Percentiles rank a stretch among this genome's conserved stretches.
Conservation (phyloP, 2,797 vertebrate genomes). For the Tokudaia muenninki region DNA sequence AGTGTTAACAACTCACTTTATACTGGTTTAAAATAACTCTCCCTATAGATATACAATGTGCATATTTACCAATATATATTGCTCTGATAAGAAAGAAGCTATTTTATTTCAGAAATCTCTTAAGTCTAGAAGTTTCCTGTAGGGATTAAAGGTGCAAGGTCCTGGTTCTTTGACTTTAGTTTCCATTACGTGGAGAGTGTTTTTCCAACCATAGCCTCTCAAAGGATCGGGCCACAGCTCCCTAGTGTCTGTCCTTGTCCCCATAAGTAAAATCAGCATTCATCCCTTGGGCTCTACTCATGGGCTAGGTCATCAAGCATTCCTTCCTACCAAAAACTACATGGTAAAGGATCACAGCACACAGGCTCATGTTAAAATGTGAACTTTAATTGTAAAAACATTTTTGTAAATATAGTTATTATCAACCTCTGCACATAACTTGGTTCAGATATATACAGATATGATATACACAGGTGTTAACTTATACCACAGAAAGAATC, state of each 20-base stretch:
- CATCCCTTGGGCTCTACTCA: fast-evolving
- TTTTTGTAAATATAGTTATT: slow-evolving; percentile 82
- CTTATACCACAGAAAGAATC: slow-evolving; percentile 60
- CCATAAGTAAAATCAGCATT: neutral
- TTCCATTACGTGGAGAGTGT: neutral
- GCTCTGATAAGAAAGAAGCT: neutral
- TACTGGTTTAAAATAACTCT: neutral
- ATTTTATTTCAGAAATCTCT: neutral
- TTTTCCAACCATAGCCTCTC: neutral
- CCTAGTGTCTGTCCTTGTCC: fast-evolving
- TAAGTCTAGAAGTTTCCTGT: neutral
- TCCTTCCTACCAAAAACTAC: neutral
- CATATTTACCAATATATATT: neutral
- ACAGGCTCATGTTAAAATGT: slow-evolving; percentile 86
- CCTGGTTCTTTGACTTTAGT: neutral
- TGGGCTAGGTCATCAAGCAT: fast-evolving
- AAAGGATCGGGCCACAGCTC: neutral
- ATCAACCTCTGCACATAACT: slow-evolving; percentile 74
- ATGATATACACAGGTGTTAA: slow-evolving; percentile 60
- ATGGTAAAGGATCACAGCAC: slow-evolving; percentile 38
- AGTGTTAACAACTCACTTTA: neutral
- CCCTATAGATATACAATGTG: neutral
- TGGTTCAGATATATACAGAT: slow-evolving; percentile 73
- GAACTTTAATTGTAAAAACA: slow-evolving; percentile 89
- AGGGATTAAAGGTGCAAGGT: neutral